Percentiles rank a stretch among this genome's conserved stretches.
phyloP scores from a whole-genome alignment of 2,888 invertebrate genomes.

The Odontomyia ornata region DNA sequence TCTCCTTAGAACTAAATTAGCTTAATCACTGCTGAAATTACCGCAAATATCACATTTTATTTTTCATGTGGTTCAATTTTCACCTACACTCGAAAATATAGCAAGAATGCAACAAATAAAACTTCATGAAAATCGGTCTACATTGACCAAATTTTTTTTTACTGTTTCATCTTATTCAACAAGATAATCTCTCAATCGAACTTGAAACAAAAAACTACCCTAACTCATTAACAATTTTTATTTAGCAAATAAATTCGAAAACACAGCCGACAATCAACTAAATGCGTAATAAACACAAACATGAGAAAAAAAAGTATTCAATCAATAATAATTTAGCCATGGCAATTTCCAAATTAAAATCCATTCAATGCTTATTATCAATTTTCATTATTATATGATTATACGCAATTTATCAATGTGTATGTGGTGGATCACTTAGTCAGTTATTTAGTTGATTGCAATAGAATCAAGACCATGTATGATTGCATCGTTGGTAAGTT shows the following conservation, averaged over 20 bases:
- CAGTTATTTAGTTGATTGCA: too few species aligned
- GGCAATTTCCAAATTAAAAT: constrained; percentile 44
- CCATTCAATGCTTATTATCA: constrained; percentile 43
- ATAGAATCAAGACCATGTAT: too few species aligned
- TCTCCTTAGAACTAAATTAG: too few species aligned
- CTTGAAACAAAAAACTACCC: not conserved
- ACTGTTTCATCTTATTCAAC: not conserved
- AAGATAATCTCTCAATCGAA: constrained; percentile 5
- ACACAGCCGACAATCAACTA: not conserved
- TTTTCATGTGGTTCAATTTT: too few species aligned
- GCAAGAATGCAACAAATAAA: too few species aligned
- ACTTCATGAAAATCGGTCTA: too few species aligned
- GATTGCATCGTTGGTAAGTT: too few species aligned
- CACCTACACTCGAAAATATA: too few species aligned
- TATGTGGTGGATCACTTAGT: not conserved
- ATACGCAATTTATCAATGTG: not conserved
- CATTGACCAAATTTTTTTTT: too few species aligned
- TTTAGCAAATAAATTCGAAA: not conserved
- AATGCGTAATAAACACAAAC: not conserved
- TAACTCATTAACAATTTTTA: not conserved
- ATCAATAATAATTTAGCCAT: constrained; percentile 41
- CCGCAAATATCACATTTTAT: too few species aligned
- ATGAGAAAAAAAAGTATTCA: not conserved
- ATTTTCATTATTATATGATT: constrained; percentile 38
- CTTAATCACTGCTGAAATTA: too few species aligned